These are phyloP conservation scores for Sebastes taczanowskii DNA, from an alignment of 2,797 vertebrate species.

Conservation along the genomic window DNA sequence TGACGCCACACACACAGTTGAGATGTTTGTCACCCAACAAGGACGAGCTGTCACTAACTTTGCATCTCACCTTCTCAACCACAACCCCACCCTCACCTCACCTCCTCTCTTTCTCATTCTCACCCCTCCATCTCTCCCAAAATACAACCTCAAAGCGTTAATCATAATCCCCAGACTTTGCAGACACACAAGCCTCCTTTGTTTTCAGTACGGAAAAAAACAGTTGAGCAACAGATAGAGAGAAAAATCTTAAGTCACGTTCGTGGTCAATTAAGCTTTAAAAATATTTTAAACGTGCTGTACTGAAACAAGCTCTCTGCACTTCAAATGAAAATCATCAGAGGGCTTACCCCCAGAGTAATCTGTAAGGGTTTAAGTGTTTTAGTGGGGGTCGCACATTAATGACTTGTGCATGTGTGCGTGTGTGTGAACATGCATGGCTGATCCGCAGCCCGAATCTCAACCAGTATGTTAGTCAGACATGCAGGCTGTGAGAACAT, in stretches of 20 bases:
- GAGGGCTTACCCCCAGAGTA: constrained; percentile 52
- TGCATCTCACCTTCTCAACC: not conserved
- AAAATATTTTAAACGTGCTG: constrained; percentile 71
- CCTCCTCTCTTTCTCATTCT: constrained; percentile 1
- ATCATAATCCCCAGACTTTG: constrained; percentile 58
- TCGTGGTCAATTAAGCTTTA: constrained; percentile 71
- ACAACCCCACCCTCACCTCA: not conserved
- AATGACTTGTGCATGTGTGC: constrained; percentile 53
- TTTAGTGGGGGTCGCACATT: constrained; percentile 51
- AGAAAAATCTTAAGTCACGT: constrained; percentile 61
- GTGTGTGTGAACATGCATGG: constrained; percentile 50
- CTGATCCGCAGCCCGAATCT: constrained; percentile 41
- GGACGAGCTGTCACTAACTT: not conserved
- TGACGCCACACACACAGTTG: not conserved
- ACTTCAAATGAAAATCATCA: constrained; percentile 74
- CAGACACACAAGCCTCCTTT: constrained; percentile 65
- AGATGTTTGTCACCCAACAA: constrained; percentile 4
- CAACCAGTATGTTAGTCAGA: constrained; percentile 56
- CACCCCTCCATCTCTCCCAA: constrained; percentile 15
- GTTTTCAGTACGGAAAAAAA: constrained; percentile 47
- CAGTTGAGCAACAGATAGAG: constrained; percentile 39
- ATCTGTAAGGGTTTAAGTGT: constrained; percentile 66
- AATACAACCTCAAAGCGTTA: constrained; percentile 47
- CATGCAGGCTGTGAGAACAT: constrained; percentile 45
- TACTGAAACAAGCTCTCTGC: constrained; percentile 56